Conservation (phyloP, 2,888 invertebrate species). For the Amblyjoppa fuscipennis region DNA sequence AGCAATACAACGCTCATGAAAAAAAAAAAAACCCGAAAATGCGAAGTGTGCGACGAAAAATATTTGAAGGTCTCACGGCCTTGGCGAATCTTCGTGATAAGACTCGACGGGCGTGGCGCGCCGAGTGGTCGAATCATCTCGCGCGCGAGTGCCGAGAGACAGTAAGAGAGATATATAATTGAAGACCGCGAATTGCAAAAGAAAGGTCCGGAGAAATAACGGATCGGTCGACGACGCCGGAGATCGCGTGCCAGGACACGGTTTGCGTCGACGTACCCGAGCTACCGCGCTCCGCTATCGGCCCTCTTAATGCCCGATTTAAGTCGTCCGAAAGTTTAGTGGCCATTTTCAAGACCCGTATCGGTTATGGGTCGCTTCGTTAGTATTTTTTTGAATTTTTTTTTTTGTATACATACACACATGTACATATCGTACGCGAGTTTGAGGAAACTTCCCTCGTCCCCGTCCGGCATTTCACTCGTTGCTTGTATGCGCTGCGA, state of each 20-base stretch:
- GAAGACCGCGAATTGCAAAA: constrained; percentile 1
- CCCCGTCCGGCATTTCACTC: constrained; percentile 1
- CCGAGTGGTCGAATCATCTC: background rate
- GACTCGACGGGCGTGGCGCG: too few species aligned
- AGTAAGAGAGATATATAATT: background rate
- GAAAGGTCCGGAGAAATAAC: constrained; percentile 20
- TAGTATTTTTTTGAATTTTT: constrained; percentile 16
- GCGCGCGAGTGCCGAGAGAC: background rate
- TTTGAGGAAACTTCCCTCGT: constrained; percentile 46
- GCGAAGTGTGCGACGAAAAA: too few species aligned
- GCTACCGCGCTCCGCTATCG: constrained; percentile 72
- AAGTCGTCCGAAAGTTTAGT: constrained; percentile 69
- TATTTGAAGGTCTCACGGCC: background rate
- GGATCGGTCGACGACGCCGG: constrained; percentile 46
- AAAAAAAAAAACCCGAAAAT: too few species aligned
- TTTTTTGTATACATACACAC: constrained; percentile 5
- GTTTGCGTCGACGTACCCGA: constrained; percentile 59
- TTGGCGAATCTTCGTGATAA: too few species aligned
- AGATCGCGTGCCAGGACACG: constrained; percentile 68
- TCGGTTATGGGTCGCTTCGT: constrained; percentile 13
- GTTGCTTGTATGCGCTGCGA: constrained; percentile 5
- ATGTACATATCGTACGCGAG: constrained; percentile 12
- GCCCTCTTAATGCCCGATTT: constrained; percentile 69
- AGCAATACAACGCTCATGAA: too few species aligned
- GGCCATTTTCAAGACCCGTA: constrained; percentile 60